These are phyloP conservation scores for Dicentrarchus labrax DNA, from an alignment of 2,113 vertebrate genomes.

Conservation along the genomic window DNA sequence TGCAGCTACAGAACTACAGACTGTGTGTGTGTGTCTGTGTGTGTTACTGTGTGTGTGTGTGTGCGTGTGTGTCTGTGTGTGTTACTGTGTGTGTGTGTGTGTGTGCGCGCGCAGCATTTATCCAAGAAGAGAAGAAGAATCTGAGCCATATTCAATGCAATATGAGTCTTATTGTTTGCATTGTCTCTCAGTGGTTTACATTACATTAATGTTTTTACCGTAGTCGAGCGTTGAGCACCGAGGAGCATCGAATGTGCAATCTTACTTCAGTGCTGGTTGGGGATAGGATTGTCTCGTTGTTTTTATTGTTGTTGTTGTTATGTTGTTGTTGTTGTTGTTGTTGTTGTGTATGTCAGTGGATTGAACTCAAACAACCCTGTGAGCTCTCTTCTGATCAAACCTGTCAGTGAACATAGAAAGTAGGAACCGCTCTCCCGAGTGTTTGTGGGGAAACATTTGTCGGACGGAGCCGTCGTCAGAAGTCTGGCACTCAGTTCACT, in stretches of 20 bases:
- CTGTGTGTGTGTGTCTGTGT: conserved; percentile 49
- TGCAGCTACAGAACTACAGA: conserved; percentile 21
- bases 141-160: conserved; percentile 87
- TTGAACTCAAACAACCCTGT: conserved; percentile 21
- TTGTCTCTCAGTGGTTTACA: conserved; percentile 81
- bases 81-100: conserved; percentile 56
- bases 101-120: conserved; percentile 70
- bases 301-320: conserved; percentile 6
- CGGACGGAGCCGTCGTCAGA: conserved; percentile 14
- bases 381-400: conserved; percentile 41
- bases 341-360: conserved; percentile 45
- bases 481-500: neutral
- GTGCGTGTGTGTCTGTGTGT: conserved; percentile 62
- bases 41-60: conserved; percentile 60
- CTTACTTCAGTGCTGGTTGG: conserved; percentile 67
- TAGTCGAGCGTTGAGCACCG: conserved; percentile 66
- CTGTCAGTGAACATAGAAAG: conserved; percentile 28
- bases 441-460: conserved; percentile 6
- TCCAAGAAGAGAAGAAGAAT: conserved; percentile 59
- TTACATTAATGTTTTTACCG: conserved; percentile 86
- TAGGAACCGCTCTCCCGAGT: neutral
- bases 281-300: conserved; percentile 59
- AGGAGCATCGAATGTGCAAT: conserved; percentile 72
- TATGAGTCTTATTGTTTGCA: conserved; percentile 81
- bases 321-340: conserved; percentile 13